A percentile compares a stretch with the other conserved stretches of the same genome.
phyloP scores from a whole-genome alignment of 2,797 vertebrate genomes.

The Rhinogobio ventralis region DNA sequence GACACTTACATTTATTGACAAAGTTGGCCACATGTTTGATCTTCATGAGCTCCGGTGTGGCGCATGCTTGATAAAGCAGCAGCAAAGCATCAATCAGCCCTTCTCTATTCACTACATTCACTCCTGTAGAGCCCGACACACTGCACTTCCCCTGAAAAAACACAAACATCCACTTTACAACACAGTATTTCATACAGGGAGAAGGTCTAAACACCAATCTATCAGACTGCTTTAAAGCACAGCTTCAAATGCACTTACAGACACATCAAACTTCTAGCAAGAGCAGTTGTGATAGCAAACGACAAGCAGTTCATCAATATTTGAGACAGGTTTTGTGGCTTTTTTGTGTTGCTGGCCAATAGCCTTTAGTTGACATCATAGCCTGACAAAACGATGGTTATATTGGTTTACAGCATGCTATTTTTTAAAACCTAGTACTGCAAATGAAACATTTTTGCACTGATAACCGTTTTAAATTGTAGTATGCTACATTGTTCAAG shows the following conservation, averaged over 20 bases:
- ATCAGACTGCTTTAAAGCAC: not conserved
- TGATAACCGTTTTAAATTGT: no score
- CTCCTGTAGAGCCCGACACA: constrained; percentile 77
- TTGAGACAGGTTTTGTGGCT: not conserved
- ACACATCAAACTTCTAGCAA: not conserved
- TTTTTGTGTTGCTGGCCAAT: not conserved
- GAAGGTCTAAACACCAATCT: not conserved
- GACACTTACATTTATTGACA: constrained; percentile 89
- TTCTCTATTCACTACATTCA: constrained; percentile 86
- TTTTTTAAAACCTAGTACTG: no score
- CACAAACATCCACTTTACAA: not conserved
- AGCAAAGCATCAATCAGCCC: constrained; percentile 91
- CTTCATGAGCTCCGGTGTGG: constrained; percentile 88
- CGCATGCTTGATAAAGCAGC: constrained; percentile 91
- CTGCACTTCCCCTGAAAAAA: constrained; percentile 80
- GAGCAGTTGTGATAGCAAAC: not conserved
- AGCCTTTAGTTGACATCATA: no score
- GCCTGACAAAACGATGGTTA: not conserved
- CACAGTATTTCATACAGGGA: no score
- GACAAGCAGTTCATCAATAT: not conserved
- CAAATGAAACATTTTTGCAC: no score
- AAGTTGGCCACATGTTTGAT: constrained; percentile 89
- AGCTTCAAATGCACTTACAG: not conserved
- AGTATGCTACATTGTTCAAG: no score
- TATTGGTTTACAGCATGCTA: no score